Base-by-base conservation (phyloP, 2,113 vertebrate species). In the Oryctolagus cuniculus region DNA sequence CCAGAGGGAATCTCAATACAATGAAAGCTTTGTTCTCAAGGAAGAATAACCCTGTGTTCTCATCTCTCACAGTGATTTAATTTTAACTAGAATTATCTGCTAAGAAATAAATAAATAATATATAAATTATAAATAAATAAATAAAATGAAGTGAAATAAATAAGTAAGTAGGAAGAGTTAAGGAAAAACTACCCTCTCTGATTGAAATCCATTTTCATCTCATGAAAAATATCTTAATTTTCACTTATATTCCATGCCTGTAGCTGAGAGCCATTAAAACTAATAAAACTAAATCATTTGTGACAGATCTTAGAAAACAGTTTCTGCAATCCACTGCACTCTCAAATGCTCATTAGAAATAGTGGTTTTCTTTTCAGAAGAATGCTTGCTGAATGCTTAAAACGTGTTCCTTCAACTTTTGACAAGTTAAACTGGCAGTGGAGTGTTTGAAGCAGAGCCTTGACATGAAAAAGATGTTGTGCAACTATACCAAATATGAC, bases 251-350 rank as follows among this genome's bases (percentile, higher is more conserved):
- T 97, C 98, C 94, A 89, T 89, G 98, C 96, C 96, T 87, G 94
- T 98, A 98, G 98, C 98, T 98, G 98, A 98, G 95, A 97, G 98
- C 98, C 98, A 98, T 98, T 98, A 98, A 98, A 98, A 98, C 98
- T 98, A 98, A 98, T 98, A 98, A 98, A 98, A 98, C 97, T 98
- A 98, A 98, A 98, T 98, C 98, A 98, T 98, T 98, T 98, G 98
- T 98, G 98, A 98, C 98, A 98, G 97, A 98, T 98, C 98, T 98
- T 98, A 98, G 98, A 98, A 98, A 98, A 98, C 97, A 96, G 98
- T 98, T 98, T 98, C 98, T 98, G 98, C 98, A 98, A 90, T 97
- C 97, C 94, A 97, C 97, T 74, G 27, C 21, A 8, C 95, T 98
- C 94, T 97, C 97, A 98, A 98, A 96, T 49, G 96, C 96, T 98